Conservation (phyloP, 2,888 invertebrate genomes). For the Noctua fimbriata region DNA sequence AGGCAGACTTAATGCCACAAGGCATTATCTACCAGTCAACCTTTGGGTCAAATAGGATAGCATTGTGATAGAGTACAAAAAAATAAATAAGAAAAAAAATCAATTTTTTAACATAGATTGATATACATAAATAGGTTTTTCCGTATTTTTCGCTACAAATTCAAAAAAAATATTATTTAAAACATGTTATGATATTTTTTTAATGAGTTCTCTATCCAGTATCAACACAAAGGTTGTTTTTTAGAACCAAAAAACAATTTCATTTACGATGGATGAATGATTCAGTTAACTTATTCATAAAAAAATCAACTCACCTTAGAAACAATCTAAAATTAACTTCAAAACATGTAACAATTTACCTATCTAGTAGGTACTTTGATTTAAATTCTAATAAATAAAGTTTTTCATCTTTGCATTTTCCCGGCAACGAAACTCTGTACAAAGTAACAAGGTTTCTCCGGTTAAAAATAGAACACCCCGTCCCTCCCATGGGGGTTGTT, state of each 20-base stretch:
- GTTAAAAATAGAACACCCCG: slow-evolving; percentile 16
- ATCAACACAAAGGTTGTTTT: not conserved
- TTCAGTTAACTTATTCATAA: not conserved
- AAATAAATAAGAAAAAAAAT: too few species aligned
- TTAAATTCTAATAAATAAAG: slow-evolving; percentile 9
- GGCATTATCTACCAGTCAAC: too few species aligned
- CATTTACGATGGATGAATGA: not conserved
- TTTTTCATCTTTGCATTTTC: slow-evolving; percentile 2
- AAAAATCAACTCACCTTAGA: not conserved
- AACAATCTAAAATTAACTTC: not conserved
- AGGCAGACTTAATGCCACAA: too few species aligned
- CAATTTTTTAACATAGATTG: too few species aligned
- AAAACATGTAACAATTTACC: not conserved
- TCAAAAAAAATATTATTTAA: not conserved
- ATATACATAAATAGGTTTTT: too few species aligned
- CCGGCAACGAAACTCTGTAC: not conserved
- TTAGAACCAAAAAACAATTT: not conserved
- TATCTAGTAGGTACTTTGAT: not conserved
- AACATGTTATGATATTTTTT: not conserved
- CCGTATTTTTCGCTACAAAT: too few species aligned
- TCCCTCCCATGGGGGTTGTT: slow-evolving; percentile 24
- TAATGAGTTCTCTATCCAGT: not conserved
- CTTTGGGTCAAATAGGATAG: too few species aligned
- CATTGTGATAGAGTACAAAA: too few species aligned
- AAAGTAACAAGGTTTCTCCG: slow-evolving; percentile 10